phyloP scores from a whole-genome alignment of 2,797 vertebrate genomes.

The Bradypodion ventrale region DNA sequence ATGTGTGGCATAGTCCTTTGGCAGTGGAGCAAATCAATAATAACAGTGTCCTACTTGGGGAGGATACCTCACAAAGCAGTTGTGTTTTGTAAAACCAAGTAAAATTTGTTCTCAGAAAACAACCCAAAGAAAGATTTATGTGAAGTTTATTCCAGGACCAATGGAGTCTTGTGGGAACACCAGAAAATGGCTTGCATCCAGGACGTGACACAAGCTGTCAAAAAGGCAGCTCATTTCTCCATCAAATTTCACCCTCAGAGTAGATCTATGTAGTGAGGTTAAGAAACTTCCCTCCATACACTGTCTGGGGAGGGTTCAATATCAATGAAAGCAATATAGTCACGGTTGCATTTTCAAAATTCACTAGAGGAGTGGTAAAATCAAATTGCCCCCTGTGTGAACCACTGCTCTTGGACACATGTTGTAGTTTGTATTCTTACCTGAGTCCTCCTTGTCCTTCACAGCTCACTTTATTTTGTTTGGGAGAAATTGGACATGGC shows the following conservation, averaged over 20 bases:
- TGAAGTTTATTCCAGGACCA: too few relatives aligned
- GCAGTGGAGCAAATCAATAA: too few relatives aligned
- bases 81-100: neutral
- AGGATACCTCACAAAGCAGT: neutral
- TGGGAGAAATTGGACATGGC: neutral
- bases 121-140: neutral
- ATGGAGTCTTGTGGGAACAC: too few relatives aligned
- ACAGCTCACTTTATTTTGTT: neutral
- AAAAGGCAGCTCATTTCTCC: too few relatives aligned
- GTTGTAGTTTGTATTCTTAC: neutral
- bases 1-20: neutral
- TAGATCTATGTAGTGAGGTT: too few relatives aligned
- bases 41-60: neutral
- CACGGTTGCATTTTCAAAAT: neutral
- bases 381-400: too few relatives aligned
- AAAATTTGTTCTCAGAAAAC: neutral
- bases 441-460: neutral
- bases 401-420: too few relatives aligned
- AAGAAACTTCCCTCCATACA: too few relatives aligned
- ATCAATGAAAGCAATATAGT: too few relatives aligned
- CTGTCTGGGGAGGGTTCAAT: too few relatives aligned
- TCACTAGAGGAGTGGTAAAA: neutral
- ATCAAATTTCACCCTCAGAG: neutral
- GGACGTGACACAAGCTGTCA: too few relatives aligned
- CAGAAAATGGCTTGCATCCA: too few relatives aligned